Evolutionary conservation across 1,140 invertebrate species (phyloP).

Genomic region (Charaxes varanes): DNA sequence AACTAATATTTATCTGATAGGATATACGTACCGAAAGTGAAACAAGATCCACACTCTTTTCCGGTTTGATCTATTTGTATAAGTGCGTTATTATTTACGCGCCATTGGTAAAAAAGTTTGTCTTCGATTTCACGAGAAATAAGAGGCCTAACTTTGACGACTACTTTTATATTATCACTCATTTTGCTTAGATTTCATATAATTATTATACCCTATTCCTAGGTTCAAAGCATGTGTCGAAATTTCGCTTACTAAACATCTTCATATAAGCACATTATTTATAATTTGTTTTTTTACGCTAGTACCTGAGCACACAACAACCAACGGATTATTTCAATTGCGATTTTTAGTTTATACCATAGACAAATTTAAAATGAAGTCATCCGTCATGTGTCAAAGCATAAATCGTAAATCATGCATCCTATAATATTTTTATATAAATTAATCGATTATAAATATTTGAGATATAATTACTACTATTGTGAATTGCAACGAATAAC

Average conservation of each 20-base stretch:
- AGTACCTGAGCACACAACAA: constrained; percentile 23
- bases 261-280: constrained; percentile 5
- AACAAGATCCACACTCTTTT: constrained; percentile 38
- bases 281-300: background rate
- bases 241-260: constrained; percentile 12
- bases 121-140: constrained; percentile 78
- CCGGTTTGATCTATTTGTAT: constrained; percentile 74
- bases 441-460: no score
- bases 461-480: no score
- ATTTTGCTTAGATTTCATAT: constrained; percentile 28
- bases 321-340: constrained; percentile 37
- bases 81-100: constrained; percentile 75
- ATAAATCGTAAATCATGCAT: no score
- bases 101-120: constrained; percentile 77
- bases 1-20: background rate
- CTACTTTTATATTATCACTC: constrained; percentile 82
- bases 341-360: constrained; percentile 9
- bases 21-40: constrained; percentile 65
- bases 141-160: constrained; percentile 83
- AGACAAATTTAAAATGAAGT: constrained; percentile 10
- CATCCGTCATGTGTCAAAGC: no score
- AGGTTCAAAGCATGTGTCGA: constrained; percentile 4
- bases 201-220: constrained; percentile 2
- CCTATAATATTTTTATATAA: no score
- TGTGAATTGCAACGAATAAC: no score